Evolutionary conservation across 2,797 vertebrate genomes (phyloP), one percentile per base, ranked within the genome.

Genomic region (Catostomus latipinnis): DNA sequence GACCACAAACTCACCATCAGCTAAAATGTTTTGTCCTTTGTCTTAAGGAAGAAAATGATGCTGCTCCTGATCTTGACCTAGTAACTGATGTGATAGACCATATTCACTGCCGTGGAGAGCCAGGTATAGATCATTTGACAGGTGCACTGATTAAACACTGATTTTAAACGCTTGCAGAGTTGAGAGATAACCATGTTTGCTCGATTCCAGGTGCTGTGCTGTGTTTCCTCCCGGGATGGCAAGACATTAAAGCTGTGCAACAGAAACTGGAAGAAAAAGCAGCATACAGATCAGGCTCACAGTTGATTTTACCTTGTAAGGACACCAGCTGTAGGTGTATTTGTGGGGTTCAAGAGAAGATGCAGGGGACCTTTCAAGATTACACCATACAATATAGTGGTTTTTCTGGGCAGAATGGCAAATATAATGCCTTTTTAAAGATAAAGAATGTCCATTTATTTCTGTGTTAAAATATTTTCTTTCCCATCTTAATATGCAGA

Each of bases 161-260:
- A 34, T 34, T 34, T 34, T 34, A 3, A 34, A 34, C 34, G 4
- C 22, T 34, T 34, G 34, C 34, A 34, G 34, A 34, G 34, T 34
- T 34, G 34, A 34, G 34, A 34, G 34, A 34, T 34, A 34, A 34
- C 34, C 0, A 0, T 50, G 6, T 48, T 2, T 13, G 11, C 48
- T 57, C 50, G 43, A 69, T 54, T 74, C 13, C 89, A 99, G 98
- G 98, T 79, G 97, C 96, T 6, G 94, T 99, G 79, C 90, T 99
- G 86, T 99, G 98, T 91, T 99, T 99, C 88, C 94, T 99, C 46
- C 97, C 98, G 0, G 98, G 98, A 0, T 99, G 97, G 98, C 97
- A 99, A 88, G 97, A 99, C 70, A 99, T 99, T 88, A 96, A 92
- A 74, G 92, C 92, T 0, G 95, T 99, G 63, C 95, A 98, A 85